phyloP scores from a whole-genome alignment of 2,888 invertebrate genomes.

The Poecilus cupreus region DNA sequence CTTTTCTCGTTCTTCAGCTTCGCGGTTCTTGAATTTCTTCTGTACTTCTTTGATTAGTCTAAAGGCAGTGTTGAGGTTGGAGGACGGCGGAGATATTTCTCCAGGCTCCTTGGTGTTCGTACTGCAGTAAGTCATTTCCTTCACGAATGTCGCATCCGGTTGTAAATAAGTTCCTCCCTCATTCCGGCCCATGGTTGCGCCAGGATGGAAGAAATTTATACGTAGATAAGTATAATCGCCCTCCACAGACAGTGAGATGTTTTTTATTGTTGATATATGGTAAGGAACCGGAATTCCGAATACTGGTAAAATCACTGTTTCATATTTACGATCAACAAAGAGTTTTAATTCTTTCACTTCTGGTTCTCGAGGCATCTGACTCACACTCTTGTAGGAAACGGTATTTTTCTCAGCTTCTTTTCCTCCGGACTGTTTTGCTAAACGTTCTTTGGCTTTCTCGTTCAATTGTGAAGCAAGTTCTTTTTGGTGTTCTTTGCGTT shows the following conservation, averaged over 20 bases:
- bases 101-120: constrained; percentile 98
- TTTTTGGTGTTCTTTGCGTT: constrained; percentile 96
- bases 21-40: constrained; percentile 97
- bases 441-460: constrained; percentile 92
- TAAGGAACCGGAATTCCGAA: constrained; percentile 98
- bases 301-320: constrained; percentile 98
- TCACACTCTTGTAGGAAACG: constrained; percentile 93
- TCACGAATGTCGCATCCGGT: constrained; percentile 97
- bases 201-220: constrained; percentile 99
- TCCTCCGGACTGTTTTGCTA: constrained; percentile 90
- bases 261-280: constrained; percentile 99
- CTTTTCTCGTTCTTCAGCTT: constrained; percentile 98
- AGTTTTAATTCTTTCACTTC: constrained; percentile 96
- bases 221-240: constrained; percentile 98
- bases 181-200: constrained; percentile 95
- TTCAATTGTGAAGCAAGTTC: constrained; percentile 94
- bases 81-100: constrained; percentile 93
- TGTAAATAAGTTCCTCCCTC: constrained; percentile 94
- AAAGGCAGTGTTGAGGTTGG: constrained; percentile 97
- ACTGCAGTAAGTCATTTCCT: constrained; percentile 99
- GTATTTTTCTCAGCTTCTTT: constrained; percentile 95
- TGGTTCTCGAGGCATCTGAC: constrained; percentile 94
- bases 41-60: constrained; percentile 97
- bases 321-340: constrained; percentile 97
- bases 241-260: constrained; percentile 98